Percentiles rank a stretch among this genome's conserved stretches.
Conservation (phyloP, 2,888 invertebrate species). For the Agrilus cyanescens region DNA sequence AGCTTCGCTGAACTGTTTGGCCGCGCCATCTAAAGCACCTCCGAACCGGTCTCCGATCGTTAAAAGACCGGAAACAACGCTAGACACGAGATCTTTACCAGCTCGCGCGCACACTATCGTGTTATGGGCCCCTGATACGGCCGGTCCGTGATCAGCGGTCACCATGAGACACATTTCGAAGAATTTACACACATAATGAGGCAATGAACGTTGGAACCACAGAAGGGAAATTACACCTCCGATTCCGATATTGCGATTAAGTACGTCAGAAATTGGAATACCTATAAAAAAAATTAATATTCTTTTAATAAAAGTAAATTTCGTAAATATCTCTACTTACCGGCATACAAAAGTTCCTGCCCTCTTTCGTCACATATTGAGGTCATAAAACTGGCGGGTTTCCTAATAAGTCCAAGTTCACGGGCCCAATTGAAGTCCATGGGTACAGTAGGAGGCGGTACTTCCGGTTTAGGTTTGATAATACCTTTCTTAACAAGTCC, state of each 20-base stretch:
- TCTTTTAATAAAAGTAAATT: not conserved
- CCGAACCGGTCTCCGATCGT: conserved; percentile 99
- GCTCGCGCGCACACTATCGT: conserved; percentile 96
- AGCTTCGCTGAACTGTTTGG: conserved; percentile 92
- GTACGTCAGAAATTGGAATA: conserved; percentile 66
- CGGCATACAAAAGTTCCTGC: conserved; percentile 92
- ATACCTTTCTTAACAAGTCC: conserved; percentile 68
- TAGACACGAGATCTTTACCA: conserved; percentile 94
- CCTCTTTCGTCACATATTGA: conserved; percentile 98
- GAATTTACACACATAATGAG: conserved; percentile 90
- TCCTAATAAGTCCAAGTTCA: conserved; percentile 93
- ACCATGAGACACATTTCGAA: conserved; percentile 99
- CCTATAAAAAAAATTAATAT: conserved; percentile 11
- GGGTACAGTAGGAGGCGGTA: conserved; percentile 97
- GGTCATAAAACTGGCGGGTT: conserved; percentile 99
- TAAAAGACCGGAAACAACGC: conserved; percentile 82
- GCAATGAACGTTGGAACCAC: conserved; percentile 97
- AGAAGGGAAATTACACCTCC: conserved; percentile 94
- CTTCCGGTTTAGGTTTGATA: conserved; percentile 80
- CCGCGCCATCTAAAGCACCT: conserved; percentile 96
- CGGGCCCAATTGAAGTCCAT: conserved; percentile 99
- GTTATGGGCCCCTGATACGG: conserved; percentile 97
- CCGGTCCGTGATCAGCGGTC: conserved; percentile 97
- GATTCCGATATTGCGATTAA: conserved; percentile 91
- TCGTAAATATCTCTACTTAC: conserved; percentile 44